These are phyloP conservation scores for Sebastes fasciatus DNA, from an alignment of 2,113 vertebrate species.

Conservation along the genomic window DNA sequence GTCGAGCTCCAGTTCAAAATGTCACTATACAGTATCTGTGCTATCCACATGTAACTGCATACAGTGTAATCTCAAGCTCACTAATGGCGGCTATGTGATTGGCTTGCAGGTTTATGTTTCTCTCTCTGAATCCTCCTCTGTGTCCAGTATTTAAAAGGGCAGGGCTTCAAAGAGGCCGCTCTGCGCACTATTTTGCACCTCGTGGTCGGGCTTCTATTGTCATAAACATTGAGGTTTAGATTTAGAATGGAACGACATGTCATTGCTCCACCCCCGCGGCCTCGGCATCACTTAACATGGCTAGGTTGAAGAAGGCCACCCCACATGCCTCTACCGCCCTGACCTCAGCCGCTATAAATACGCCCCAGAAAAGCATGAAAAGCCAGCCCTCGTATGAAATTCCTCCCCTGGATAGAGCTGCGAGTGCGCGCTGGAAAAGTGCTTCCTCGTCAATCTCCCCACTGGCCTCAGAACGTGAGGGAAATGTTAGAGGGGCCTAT, in stretches of 20 bases:
- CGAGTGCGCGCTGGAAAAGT: conserved; percentile 50
- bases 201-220: conserved; percentile 48
- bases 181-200: conserved; percentile 13
- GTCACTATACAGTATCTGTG: not conserved
- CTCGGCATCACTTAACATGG: conserved; percentile 74
- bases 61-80: not conserved
- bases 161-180: conserved; percentile 6
- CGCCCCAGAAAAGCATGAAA: conserved; percentile 61
- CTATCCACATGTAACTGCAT: not conserved
- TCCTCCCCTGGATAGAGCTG: conserved; percentile 53
- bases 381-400: conserved; percentile 62
- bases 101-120: conserved; percentile 8
- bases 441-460: conserved; percentile 34
- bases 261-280: conserved; percentile 50
- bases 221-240: conserved; percentile 59
- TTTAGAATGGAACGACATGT: conserved; percentile 65
- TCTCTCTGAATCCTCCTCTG: conserved; percentile 5
- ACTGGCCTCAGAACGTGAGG: conserved; percentile 53
- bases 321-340: conserved; percentile 47
- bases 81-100: not conserved
- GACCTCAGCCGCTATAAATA: conserved; percentile 77
- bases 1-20: not conserved
- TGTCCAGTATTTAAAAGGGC: conserved; percentile 14
- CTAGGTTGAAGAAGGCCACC: conserved; percentile 57
- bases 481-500: conserved; percentile 68